Evolutionary conservation across 2,113 vertebrate genomes (phyloP).

Genomic region (Pleuronectes platessa): DNA sequence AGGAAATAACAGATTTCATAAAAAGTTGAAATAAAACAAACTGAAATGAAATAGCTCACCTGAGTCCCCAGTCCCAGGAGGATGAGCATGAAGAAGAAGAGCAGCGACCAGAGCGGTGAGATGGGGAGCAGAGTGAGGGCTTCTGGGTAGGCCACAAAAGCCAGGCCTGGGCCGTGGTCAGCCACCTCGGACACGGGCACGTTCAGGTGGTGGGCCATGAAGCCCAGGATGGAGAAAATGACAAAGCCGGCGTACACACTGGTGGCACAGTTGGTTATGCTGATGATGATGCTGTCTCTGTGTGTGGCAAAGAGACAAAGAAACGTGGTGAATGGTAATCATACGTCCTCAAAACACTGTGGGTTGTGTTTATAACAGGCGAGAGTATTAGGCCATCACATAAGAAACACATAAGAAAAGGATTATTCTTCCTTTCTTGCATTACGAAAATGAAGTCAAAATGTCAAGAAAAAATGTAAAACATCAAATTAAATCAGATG

Average conservation of each 20-base stretch:
- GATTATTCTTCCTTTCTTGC: too few species aligned
- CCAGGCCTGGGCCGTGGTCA: slow-evolving; percentile 94
- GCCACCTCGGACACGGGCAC: slow-evolving; percentile 96
- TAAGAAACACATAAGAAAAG: too few species aligned
- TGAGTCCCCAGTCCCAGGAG: slow-evolving; percentile 96
- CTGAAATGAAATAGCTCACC: slow-evolving; percentile 75
- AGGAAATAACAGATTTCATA: too few species aligned
- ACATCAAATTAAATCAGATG: too few species aligned
- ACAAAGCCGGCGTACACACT: slow-evolving; percentile 97
- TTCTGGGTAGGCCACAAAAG: slow-evolving; percentile 97
- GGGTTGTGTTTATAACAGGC: neutral
- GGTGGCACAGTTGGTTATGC: slow-evolving; percentile 97
- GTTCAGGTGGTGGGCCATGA: slow-evolving; percentile 95
- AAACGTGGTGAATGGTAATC: neutral
- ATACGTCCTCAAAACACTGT: neutral
- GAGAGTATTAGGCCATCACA: neutral
- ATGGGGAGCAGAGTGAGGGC: slow-evolving; percentile 95
- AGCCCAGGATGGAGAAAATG: slow-evolving; percentile 99
- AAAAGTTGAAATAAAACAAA: too few species aligned
- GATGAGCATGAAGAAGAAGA: slow-evolving; percentile 99
- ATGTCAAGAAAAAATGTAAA: too few species aligned
- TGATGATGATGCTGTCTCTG: slow-evolving; percentile 99
- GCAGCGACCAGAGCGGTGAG: slow-evolving; percentile 94
- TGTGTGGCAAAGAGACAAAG: neutral
- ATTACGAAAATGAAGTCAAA: too few species aligned